phyloP scores from a whole-genome alignment of 2,888 invertebrate genomes.

The Nephrotoma flavescens region DNA sequence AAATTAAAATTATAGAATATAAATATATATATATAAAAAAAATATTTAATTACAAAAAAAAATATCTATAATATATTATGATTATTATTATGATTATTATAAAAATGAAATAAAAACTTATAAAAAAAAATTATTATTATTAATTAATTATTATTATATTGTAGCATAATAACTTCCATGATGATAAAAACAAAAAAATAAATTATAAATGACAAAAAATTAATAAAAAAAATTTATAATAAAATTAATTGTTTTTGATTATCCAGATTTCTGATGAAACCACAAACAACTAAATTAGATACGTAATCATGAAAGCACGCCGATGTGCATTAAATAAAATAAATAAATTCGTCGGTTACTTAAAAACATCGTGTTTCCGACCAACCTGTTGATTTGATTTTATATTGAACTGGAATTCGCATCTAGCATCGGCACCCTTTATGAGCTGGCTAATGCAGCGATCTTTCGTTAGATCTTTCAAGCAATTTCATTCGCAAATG shows the following conservation, averaged over 20 bases:
- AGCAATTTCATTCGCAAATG: too few relatives aligned
- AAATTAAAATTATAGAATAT: background rate
- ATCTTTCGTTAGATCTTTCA: too few relatives aligned
- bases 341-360: too few relatives aligned
- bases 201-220: background rate
- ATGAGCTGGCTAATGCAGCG: too few relatives aligned
- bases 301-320: too few relatives aligned
- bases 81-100: background rate
- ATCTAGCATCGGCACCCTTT: too few relatives aligned
- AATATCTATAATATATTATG: background rate
- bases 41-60: background rate
- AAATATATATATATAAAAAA: background rate
- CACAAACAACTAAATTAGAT: too few relatives aligned
- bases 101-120: background rate
- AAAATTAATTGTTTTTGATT: background rate
- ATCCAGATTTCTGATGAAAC: background rate
- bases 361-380: too few relatives aligned
- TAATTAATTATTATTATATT: background rate
- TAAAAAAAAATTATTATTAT: background rate
- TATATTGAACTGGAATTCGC: too few relatives aligned
- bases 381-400: too few relatives aligned
- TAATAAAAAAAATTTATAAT: background rate
- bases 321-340: too few relatives aligned
- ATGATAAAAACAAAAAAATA: background rate
- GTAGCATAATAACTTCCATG: background rate